These are phyloP conservation scores for Paraplagusia blochii DNA, from an alignment of 2,113 vertebrate genomes.

Conservation along the genomic window DNA sequence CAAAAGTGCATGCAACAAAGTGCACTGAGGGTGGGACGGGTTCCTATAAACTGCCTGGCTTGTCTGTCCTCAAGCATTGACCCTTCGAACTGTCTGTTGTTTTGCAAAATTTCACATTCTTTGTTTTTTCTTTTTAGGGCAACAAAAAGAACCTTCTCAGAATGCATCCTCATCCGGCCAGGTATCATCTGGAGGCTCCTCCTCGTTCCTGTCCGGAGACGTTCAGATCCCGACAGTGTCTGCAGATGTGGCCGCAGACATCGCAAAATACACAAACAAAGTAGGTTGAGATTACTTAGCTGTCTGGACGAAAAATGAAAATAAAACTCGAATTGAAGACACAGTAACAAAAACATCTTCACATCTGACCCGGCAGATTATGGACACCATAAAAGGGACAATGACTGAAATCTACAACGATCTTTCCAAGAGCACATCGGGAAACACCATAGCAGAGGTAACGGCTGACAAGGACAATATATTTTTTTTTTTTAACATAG, in stretches of 20 bases:
- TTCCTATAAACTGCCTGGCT: no score
- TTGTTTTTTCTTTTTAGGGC: slow-evolving; percentile 74
- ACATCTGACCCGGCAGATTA: slow-evolving; percentile 81
- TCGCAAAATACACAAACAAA: slow-evolving; percentile 96
- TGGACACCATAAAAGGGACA: slow-evolving; percentile 98
- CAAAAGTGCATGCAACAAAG: no score
- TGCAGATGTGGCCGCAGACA: slow-evolving; percentile 94
- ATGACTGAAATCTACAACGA: slow-evolving; percentile 99
- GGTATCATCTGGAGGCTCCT: slow-evolving; percentile 75
- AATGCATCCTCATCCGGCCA: slow-evolving; percentile 84
- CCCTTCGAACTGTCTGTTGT: no score
- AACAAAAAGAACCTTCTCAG: slow-evolving; percentile 90
- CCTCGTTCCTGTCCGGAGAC: slow-evolving; percentile 77
- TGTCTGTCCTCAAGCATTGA: no score
- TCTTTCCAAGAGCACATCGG: slow-evolving; percentile 93
- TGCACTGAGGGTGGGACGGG: no score
- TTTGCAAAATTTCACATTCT: no score
- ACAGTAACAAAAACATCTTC: not conserved
- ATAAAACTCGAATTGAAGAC: not conserved
- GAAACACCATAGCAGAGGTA: slow-evolving; percentile 96
- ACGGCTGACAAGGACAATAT: slow-evolving; percentile 1
- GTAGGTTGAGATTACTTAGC: slow-evolving; percentile 62
- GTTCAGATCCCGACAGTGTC: slow-evolving; percentile 90
- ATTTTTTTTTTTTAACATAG: not conserved
- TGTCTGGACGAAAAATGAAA: no score